These are phyloP conservation scores for Sebastes hopkinsi DNA, from an alignment of 2,797 vertebrate genomes.

Conservation along the genomic window DNA sequence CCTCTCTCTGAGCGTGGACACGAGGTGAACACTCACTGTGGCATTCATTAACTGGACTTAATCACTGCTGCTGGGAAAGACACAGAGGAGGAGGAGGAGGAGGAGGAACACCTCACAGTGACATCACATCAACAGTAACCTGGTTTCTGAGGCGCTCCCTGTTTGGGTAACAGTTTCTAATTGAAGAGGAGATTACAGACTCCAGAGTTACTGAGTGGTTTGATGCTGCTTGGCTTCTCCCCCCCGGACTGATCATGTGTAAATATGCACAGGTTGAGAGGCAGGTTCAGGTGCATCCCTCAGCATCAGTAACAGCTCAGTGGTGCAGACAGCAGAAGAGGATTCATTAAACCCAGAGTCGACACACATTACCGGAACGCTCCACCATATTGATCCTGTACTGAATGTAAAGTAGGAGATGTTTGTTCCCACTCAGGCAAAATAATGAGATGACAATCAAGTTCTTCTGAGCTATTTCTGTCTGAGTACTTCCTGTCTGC, in stretches of 20 bases:
- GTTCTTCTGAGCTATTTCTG: conserved; percentile 5
- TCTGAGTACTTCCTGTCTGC: conserved; percentile 13
- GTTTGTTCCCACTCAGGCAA: not conserved
- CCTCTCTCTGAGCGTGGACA: too few species aligned
- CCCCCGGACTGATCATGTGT: conserved; percentile 30
- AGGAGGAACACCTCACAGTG: not conserved
- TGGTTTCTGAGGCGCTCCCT: not conserved
- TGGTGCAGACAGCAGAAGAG: conserved; percentile 22
- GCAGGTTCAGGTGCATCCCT: not conserved
- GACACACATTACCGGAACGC: not conserved
- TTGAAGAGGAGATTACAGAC: conserved; percentile 15
- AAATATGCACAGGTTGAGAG: not conserved
- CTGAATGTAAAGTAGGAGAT: not conserved
- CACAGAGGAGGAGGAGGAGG: not conserved
- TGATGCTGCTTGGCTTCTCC: conserved; percentile 30
- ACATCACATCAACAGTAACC: not conserved
- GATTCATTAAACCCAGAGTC: conserved; percentile 29
- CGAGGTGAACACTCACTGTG: not conserved
- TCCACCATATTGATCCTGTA: not conserved
- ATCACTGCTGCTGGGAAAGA: too few species aligned
- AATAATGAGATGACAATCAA: not conserved
- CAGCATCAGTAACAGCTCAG: conserved; percentile 17
- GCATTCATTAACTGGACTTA: not conserved
- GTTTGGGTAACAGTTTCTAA: not conserved
- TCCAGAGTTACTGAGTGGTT: conserved; percentile 11